These are phyloP conservation scores for Pterostichus niger DNA, from an alignment of 2,888 invertebrate species.

Conservation along the genomic window DNA sequence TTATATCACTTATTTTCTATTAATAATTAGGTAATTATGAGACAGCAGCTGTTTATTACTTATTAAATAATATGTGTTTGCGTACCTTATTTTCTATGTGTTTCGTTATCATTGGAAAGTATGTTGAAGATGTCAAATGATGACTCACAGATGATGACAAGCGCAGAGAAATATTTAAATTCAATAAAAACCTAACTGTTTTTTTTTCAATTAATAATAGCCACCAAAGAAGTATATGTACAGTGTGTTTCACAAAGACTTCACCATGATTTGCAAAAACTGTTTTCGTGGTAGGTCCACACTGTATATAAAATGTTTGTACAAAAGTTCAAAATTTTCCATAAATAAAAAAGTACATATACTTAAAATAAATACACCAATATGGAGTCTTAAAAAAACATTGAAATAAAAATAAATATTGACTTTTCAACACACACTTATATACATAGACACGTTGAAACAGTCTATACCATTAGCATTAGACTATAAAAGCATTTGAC, in stretches of 20 bases:
- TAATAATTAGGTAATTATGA: too few species aligned
- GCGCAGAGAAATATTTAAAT: not conserved
- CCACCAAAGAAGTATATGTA: too few species aligned
- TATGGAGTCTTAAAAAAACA: constrained; percentile 11
- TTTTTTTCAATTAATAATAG: not conserved
- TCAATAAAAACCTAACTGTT: not conserved
- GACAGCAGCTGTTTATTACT: too few species aligned
- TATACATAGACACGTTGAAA: not conserved
- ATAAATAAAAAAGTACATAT: not conserved
- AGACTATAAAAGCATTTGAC: constrained; percentile 2
- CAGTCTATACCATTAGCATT: not conserved
- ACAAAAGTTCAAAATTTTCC: too few species aligned
- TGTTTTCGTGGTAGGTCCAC: too few species aligned
- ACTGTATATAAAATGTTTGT: too few species aligned
- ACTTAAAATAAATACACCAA: not conserved
- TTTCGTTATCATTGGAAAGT: constrained; percentile 7
- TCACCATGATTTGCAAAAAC: too few species aligned
- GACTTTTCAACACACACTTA: constrained; percentile 8
- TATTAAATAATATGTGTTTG: too few species aligned
- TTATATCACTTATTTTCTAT: too few species aligned
- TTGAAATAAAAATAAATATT: constrained; percentile 2
- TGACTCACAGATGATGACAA: constrained; percentile 10
- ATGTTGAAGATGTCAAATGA: not conserved
- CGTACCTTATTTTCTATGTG: not conserved
- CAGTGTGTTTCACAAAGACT: too few species aligned